Conservation (phyloP, 1,140 invertebrate genomes). For the Philaenus spumarius region DNA sequence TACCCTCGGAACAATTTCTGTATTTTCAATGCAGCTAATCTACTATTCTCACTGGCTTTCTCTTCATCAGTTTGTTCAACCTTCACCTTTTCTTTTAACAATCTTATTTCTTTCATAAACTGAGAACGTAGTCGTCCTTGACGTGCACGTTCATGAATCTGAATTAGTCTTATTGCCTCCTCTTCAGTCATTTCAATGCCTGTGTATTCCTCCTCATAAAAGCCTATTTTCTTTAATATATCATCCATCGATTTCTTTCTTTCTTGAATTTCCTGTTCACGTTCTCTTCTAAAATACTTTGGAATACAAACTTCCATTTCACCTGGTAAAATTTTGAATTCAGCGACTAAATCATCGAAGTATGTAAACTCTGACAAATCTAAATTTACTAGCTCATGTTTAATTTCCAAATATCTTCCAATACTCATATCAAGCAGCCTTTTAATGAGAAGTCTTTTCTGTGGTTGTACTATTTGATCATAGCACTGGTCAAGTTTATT, state of each 20-base stretch:
- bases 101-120: conserved; percentile 84
- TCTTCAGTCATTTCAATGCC: conserved; percentile 59
- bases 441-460: conserved; percentile 75
- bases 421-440: conserved; percentile 72
- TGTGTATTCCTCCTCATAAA: conserved; percentile 50
- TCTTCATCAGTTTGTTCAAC: conserved; percentile 42
- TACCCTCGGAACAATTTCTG: conserved; percentile 79
- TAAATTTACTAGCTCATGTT: conserved; percentile 79
- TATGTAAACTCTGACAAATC: conserved; percentile 81
- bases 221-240: conserved; percentile 58
- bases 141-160: conserved; percentile 83
- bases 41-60: conserved; percentile 41
- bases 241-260: conserved; percentile 55
- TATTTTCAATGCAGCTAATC: conserved; percentile 64
- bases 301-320: conserved; percentile 45
- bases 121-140: conserved; percentile 70
- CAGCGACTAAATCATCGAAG: conserved; percentile 67
- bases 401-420: conserved; percentile 66
- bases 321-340: conserved; percentile 47
- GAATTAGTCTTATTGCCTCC: conserved; percentile 79
- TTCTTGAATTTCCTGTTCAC: conserved; percentile 50
- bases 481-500: conserved; percentile 72
- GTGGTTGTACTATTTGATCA: conserved; percentile 87
- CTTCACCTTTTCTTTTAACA: conserved; percentile 60
- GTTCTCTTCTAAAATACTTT: conserved; percentile 59